Base-by-base conservation (phyloP, 2,888 invertebrate species). In the Emmelina monodactyla region DNA sequence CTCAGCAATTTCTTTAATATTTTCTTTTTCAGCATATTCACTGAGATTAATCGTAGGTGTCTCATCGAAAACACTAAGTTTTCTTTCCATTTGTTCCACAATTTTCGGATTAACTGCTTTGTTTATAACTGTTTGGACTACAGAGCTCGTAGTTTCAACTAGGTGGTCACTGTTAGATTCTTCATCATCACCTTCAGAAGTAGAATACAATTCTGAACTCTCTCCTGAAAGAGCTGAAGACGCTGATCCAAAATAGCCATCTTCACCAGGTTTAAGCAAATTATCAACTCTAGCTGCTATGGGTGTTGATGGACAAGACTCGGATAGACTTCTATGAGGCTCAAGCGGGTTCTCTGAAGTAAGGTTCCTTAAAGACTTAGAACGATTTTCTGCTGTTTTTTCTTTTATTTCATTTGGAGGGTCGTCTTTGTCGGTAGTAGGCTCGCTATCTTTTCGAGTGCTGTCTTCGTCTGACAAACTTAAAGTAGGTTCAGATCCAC, bases 111-210 rank as follows among this genome's bases (percentile, higher is more conserved):
- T 50, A 0, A 61, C 45, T 35, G 64, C 62, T 14, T 72, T 62
- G 37, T 61, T 73, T 25, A 81, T 46, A 13, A 85, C 83, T 19
- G 82, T 79, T 47, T 82, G 78, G 3, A 85, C 82, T 14, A 85
- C 73, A 32, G 83, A 81, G 49, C 83, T 82, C 1, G 84, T 80
- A 7, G 85, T 84, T 50, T 85, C 85, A 30, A 75, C 49, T 16
- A 66, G 59, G 32, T 79, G 71, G 40, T 83, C 82, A 28, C 71
- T 66, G 47, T 73, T 82, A 14, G 72, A 53, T 45, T 76, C 76
- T 44, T 80, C 75, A 29, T 81, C 71, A 9, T 76, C 75, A 44
- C 68, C 76, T 13, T 82, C 80, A 10, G 75, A 70, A 39, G 65
- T 67, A 0, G 76, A 57, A 44, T 70, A 79, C 9, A 69, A 50